A percentile compares a stretch with the other conserved stretches of the same genome.
Evolutionary conservation across 2,797 vertebrate species (phyloP).

Genomic region (Lutjanus campechanus): DNA sequence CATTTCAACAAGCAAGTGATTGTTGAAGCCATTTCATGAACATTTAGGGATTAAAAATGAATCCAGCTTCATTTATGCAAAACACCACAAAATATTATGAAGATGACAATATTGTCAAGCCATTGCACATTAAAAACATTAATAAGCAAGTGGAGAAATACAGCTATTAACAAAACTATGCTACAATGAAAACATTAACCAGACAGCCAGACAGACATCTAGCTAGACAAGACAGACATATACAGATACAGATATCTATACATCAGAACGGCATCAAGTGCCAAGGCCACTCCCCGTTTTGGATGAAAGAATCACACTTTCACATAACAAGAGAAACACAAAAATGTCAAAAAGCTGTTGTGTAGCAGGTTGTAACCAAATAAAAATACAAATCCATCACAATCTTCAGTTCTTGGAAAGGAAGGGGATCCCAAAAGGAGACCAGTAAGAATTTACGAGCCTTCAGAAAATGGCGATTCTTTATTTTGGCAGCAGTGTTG

Average conservation of each 20-base stretch:
- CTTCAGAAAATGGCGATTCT: too few relatives aligned
- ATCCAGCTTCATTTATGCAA: not conserved
- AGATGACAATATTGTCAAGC: not conserved
- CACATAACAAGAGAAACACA: too few relatives aligned
- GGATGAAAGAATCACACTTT: too few relatives aligned
- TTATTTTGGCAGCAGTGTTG: too few relatives aligned
- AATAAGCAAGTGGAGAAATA: not conserved
- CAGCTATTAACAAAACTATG: not conserved
- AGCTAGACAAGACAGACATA: not conserved
- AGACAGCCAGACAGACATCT: not conserved
- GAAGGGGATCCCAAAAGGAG: too few relatives aligned
- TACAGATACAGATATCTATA: not conserved
- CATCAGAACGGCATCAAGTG: too few relatives aligned
- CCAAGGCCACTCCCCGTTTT: too few relatives aligned
- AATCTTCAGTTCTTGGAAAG: too few relatives aligned
- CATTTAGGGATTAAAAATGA: slow-evolving; percentile 1
- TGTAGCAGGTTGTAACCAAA: too few relatives aligned
- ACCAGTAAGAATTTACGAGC: too few relatives aligned
- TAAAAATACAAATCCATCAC: too few relatives aligned
- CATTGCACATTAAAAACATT: not conserved
- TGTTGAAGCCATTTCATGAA: not conserved
- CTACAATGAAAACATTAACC: not conserved
- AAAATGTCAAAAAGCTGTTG: too few relatives aligned
- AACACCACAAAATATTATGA: not conserved
- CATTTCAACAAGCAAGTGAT: slow-evolving; percentile 19